Conservation (phyloP, 2,888 invertebrate species). For the Nephrotoma appendiculata region DNA sequence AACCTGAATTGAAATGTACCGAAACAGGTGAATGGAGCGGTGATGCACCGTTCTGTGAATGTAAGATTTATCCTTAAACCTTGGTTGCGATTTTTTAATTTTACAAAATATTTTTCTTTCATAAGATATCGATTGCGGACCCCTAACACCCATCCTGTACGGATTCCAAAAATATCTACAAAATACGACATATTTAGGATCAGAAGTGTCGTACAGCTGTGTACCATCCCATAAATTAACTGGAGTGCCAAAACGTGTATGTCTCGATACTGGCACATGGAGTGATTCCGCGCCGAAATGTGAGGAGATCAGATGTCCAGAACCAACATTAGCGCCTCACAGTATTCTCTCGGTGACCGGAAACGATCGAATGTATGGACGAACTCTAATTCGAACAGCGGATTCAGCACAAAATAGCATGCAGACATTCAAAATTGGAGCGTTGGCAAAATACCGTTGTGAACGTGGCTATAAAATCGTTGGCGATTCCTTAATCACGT, state of each 20-base stretch:
- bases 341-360: constrained; percentile 80
- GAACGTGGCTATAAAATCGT: constrained; percentile 78
- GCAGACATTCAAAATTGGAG: constrained; percentile 72
- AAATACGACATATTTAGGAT: constrained; percentile 65
- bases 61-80: constrained; percentile 36
- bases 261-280: constrained; percentile 65
- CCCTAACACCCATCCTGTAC: constrained; percentile 62
- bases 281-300: constrained; percentile 73
- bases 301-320: constrained; percentile 81
- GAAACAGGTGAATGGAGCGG: constrained; percentile 74
- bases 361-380: constrained; percentile 78
- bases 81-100: neutral
- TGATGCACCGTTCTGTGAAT: constrained; percentile 67
- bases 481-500: constrained; percentile 71
- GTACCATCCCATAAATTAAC: constrained; percentile 62
- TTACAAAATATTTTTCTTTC: constrained; percentile 3
- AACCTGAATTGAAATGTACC: constrained; percentile 52
- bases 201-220: constrained; percentile 67
- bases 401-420: constrained; percentile 50
- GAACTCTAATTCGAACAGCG: constrained; percentile 62
- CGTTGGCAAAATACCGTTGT: constrained; percentile 76
- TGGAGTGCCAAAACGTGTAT: constrained; percentile 56
- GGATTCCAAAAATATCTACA: constrained; percentile 63
- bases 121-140: constrained; percentile 76
- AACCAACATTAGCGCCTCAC: constrained; percentile 68